phyloP scores from a whole-genome alignment of 2,113 vertebrate genomes.

The Hoplias malabaricus region DNA sequence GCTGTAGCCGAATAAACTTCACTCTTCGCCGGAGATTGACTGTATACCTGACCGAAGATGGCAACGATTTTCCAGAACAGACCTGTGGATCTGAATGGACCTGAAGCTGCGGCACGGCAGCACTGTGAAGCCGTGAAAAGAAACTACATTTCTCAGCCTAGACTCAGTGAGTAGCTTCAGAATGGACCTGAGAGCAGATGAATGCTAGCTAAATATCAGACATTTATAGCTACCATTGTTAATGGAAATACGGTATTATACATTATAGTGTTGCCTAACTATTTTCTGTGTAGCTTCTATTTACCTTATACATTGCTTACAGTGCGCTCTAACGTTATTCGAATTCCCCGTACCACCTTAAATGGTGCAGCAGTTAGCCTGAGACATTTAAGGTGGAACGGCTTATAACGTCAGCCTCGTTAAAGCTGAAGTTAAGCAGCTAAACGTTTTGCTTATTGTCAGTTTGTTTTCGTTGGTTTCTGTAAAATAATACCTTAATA shows the following conservation, averaged over 20 bases:
- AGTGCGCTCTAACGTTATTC: neutral
- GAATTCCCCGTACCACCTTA: neutral
- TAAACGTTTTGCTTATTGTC: too few relatives aligned
- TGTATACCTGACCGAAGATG: constrained; percentile 57
- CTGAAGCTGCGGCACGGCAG: constrained; percentile 70
- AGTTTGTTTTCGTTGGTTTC: too few relatives aligned
- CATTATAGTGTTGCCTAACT: too few relatives aligned
- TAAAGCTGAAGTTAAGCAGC: too few relatives aligned
- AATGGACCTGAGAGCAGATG: neutral
- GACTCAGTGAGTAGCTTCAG: constrained; percentile 73
- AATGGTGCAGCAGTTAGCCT: neutral
- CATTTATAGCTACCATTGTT: too few relatives aligned
- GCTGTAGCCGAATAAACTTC: neutral
- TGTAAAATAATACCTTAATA: too few relatives aligned
- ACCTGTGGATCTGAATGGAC: constrained; percentile 70
- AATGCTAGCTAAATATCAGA: neutral
- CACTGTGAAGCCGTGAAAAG: constrained; percentile 77
- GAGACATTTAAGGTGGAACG: neutral
- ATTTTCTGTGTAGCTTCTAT: too few relatives aligned
- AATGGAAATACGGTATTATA: too few relatives aligned
- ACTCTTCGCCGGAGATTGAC: constrained; percentile 16
- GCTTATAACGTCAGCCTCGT: too few relatives aligned
- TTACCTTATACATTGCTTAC: too few relatives aligned
- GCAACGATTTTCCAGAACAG: constrained; percentile 72
- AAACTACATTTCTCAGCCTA: constrained; percentile 80